Base-by-base conservation (phyloP, 1,140 invertebrate species). In the Tetranychus urticae region DNA sequence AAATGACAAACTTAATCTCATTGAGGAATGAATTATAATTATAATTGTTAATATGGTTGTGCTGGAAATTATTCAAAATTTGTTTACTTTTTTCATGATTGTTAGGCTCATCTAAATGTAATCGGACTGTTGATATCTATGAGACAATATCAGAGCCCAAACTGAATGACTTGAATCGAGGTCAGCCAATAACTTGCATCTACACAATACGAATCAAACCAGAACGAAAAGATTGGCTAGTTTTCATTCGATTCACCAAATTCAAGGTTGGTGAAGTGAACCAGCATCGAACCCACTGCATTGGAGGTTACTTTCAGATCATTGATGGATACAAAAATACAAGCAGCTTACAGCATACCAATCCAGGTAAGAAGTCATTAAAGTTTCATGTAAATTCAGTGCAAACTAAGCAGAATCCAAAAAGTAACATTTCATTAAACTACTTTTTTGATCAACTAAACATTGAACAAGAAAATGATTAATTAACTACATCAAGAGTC, bases 71-170 rank as follows among this genome's bases (percentile, higher is more conserved):
- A 23, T 0, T 23, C 23, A 23, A 23, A 47, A 46, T 14, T 47
- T 47, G 13, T 47, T 47, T 0, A 14, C 46, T 47, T 47, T n/a
- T 47, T 7, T 47, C 46, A 12, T 47, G 23, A 3, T 47, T 47
- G 46, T 2, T 23, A 52, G 50, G 50, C 14, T 33, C n/a, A 31
- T 52, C 50, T 70, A 82, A 86, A 66, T 91, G 87, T 73, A 90
- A 89, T 73, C 88, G 88, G 70, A 90, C 86, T 1, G 86, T 90
- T 56, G 87, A 88, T 67, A 85, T 89, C 60, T 88, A 88, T 71
- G 85, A 89, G 68, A 85, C 89, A 70, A 85, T 91, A 5, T 81
- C 82, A 10, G 86, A 82, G 61, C 87, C 87, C 14, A 81, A 84
- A 63, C 81, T 90, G 70, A 87, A 81, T 39, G 73, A 80, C n/a